These are phyloP conservation scores for Ricordea florida DNA, from an alignment of 92 coral and sea anemone species.

Conservation along the genomic window DNA sequence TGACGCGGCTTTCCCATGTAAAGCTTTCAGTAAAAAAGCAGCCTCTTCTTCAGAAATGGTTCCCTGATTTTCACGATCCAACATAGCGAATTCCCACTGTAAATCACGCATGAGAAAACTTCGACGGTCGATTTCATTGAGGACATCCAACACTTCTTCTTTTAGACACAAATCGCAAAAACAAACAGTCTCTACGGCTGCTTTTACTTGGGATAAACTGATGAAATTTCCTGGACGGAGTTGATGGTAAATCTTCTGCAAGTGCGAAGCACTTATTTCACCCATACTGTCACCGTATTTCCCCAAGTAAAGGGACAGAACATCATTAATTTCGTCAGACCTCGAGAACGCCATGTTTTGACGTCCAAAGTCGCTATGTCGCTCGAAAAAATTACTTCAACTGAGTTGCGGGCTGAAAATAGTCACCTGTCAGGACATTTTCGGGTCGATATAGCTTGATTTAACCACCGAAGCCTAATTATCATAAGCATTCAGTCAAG, in stretches of 20 bases:
- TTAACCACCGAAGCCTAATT: no score
- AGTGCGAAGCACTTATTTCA: slow-evolving; percentile 21
- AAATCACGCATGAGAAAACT: slow-evolving; percentile 59
- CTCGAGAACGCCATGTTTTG: slow-evolving; percentile 8
- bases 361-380: no score
- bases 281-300: neutral
- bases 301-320: slow-evolving; percentile 5
- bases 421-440: no score
- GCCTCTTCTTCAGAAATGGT: slow-evolving; percentile 59
- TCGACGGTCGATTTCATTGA: slow-evolving; percentile 67
- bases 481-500: no score
- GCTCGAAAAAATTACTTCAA: no score
- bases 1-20: slow-evolving; percentile 43
- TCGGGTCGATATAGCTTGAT: no score
- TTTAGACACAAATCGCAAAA: slow-evolving; percentile 53
- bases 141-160: slow-evolving; percentile 48
- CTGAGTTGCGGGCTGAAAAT: no score
- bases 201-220: slow-evolving; percentile 54
- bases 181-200: slow-evolving; percentile 54
- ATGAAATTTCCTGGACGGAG: slow-evolving; percentile 51
- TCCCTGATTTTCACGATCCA: slow-evolving; percentile 52
- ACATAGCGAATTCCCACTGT: slow-evolving; percentile 61
- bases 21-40: slow-evolving; percentile 39
- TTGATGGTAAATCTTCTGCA: slow-evolving; percentile 51
- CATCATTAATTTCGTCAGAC: neutral